phyloP scores from a whole-genome alignment of 1,140 invertebrate genomes.

The Neoseiulus cucumeris region DNA sequence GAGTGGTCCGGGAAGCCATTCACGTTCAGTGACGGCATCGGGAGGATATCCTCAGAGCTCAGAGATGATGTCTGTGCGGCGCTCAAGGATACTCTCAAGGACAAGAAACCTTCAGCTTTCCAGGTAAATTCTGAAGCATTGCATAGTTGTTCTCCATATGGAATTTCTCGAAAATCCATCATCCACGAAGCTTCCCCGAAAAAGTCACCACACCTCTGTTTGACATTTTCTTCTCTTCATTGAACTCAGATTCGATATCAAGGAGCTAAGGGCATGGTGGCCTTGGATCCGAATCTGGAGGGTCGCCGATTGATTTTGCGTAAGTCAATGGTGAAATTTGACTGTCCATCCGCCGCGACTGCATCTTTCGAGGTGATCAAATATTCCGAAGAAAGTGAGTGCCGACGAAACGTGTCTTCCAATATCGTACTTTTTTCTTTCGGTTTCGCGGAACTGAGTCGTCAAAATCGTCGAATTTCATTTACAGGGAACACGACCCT shows the following conservation, averaged over 20 bases:
- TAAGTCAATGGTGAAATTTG: constrained; percentile 24
- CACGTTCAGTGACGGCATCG: constrained; percentile 23
- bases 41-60: constrained; percentile 19
- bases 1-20: constrained; percentile 15
- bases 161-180: no score
- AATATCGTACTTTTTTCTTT: no score
- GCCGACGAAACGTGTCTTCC: no score
- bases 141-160: no score
- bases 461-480: not conserved
- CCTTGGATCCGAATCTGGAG: constrained; percentile 14
- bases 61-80: constrained; percentile 13
- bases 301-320: constrained; percentile 17
- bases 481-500: constrained; percentile 34
- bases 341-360: constrained; percentile 11
- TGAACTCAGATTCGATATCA: constrained; percentile 18
- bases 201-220: no score
- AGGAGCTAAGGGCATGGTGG: constrained; percentile 22
- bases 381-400: constrained; percentile 22
- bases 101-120: constrained; percentile 18
- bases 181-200: no score
- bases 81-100: not conserved
- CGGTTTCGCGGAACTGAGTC: not conserved
- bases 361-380: constrained; percentile 25
- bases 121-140: constrained; percentile 15
- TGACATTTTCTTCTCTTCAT: no score